Evolutionary conservation across 2,113 vertebrate species (phyloP).

Genomic region (Capra hircus): DNA sequence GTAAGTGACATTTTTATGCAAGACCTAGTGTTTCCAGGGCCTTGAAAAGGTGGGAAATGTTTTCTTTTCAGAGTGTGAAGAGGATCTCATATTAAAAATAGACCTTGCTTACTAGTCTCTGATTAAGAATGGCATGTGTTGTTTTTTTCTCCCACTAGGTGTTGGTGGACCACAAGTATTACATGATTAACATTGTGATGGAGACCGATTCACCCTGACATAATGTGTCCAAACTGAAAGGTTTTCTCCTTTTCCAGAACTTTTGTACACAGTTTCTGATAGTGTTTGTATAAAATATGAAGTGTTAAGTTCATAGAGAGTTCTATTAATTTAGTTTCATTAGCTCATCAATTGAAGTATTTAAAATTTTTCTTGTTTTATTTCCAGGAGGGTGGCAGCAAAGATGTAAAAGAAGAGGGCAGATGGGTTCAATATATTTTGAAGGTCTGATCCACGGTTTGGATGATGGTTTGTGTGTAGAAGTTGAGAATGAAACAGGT

Average conservation of each 20-base stretch:
- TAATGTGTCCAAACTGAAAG: not conserved
- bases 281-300: not conserved
- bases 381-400: not conserved
- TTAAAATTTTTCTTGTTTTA: not conserved
- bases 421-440: not conserved
- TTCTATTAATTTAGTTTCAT: not conserved
- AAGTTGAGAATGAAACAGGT: not conserved
- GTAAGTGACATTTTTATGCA: constrained; percentile 61
- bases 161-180: not conserved
- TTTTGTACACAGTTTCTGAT: not conserved
- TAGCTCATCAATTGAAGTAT: not conserved
- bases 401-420: not conserved
- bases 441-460: not conserved
- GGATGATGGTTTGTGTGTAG: not conserved
- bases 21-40: constrained; percentile 32
- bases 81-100: constrained; percentile 29
- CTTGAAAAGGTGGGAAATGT: constrained; percentile 41
- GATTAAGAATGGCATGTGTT: not conserved
- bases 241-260: not conserved
- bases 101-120: not conserved
- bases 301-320: not conserved
- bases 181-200: not conserved
- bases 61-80: constrained; percentile 42
- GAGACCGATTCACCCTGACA: not conserved
- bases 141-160: not conserved